phyloP scores from a whole-genome alignment of 23 tunicate species.

The Trididemnum miniatum region DNA sequence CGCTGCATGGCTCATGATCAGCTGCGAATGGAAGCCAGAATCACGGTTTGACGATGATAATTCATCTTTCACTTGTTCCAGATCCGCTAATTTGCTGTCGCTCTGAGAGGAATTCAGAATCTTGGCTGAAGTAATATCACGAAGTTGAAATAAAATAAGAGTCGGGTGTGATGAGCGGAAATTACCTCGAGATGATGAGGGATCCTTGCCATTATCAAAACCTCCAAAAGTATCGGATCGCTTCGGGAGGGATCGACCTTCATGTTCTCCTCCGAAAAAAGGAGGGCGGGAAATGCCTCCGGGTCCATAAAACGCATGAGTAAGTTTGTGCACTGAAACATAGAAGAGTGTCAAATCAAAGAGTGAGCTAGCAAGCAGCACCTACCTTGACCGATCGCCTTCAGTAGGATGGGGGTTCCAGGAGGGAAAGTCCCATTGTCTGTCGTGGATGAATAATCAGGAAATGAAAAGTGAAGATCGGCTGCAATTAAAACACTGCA shows the following conservation, averaged over 20 bases:
- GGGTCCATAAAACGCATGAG: slow-evolving; percentile 60
- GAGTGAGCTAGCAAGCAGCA: too few species aligned
- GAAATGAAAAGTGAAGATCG: slow-evolving; percentile 38
- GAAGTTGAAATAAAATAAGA: not conserved
- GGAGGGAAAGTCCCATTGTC: slow-evolving; percentile 36
- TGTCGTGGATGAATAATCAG: slow-evolving; percentile 4
- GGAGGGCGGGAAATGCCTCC: slow-evolving; percentile 61
- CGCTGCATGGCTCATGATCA: slow-evolving; percentile 20
- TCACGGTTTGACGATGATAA: slow-evolving; percentile 52
- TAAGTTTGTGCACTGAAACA: slow-evolving; percentile 57
- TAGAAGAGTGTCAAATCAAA: too few species aligned
- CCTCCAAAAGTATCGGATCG: slow-evolving; percentile 91
- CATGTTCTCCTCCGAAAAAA: slow-evolving; percentile 70
- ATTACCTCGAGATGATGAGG: slow-evolving; percentile 61
- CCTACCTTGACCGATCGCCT: slow-evolving; percentile 81
- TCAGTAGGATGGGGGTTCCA: slow-evolving; percentile 58
- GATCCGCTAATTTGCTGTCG: slow-evolving; percentile 52
- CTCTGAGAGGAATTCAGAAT: slow-evolving; percentile 55
- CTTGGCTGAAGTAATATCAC: slow-evolving; percentile 44
- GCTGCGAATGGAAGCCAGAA: slow-evolving; percentile 49
- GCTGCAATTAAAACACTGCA: slow-evolving; percentile 53
- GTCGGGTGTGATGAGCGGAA: not conserved
- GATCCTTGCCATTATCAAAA: slow-evolving; percentile 87
- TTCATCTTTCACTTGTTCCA: not conserved
- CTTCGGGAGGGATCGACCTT: slow-evolving; percentile 54